Evolutionary conservation across 2,797 vertebrate genomes (phyloP).

Genomic region (Antrozous pallidus): DNA sequence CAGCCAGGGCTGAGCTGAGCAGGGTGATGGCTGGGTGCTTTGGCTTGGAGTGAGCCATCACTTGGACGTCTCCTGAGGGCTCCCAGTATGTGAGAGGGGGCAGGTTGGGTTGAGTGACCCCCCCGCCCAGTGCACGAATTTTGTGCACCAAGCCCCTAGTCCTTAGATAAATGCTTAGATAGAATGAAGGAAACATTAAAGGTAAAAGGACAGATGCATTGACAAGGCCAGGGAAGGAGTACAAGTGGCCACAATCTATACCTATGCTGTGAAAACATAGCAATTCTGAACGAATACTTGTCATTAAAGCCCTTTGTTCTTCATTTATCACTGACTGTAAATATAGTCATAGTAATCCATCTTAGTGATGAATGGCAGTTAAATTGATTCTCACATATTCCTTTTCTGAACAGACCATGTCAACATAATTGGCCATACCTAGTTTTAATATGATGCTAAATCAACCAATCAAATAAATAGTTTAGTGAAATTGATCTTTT

Average conservation of each 20-base stretch:
- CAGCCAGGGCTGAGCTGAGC: too few species aligned
- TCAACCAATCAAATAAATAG: neutral
- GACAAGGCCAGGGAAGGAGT: neutral
- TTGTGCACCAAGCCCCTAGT: too few species aligned
- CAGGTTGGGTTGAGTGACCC: too few species aligned
- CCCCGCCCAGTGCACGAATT: too few species aligned
- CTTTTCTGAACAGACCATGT: neutral
- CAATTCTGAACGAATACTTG: neutral
- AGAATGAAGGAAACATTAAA: neutral
- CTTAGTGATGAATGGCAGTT: neutral
- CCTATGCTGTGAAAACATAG: neutral
- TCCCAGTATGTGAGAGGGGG: too few species aligned
- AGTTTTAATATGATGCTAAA: neutral
- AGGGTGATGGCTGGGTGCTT: too few species aligned
- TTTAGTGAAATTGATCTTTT: neutral
- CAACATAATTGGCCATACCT: neutral
- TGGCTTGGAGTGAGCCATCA: too few species aligned
- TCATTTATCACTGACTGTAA: neutral
- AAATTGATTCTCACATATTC: neutral
- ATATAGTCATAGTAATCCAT: neutral
- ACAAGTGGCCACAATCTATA: neutral
- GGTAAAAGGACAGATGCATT: neutral
- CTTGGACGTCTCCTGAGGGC: too few species aligned
- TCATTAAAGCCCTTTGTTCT: neutral
- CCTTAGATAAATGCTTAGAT: neutral